Conservation (phyloP, 2,888 invertebrate species). For the Megalurothrips usitatus region DNA sequence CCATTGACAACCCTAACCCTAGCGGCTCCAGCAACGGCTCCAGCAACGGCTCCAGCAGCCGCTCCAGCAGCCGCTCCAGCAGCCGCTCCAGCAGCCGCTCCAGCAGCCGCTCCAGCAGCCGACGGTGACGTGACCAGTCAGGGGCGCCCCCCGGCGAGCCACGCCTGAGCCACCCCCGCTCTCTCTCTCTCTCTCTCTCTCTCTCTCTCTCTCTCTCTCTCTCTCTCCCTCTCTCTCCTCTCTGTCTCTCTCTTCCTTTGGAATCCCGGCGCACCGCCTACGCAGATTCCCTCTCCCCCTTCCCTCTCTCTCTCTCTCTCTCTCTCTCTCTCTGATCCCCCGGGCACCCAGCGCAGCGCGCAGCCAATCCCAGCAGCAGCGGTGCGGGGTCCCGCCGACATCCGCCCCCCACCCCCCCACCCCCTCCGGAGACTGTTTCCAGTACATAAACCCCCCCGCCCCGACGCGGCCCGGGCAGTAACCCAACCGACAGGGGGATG, state of each 20-base stretch:
- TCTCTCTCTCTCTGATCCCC: background rate
- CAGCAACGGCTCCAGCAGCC: background rate
- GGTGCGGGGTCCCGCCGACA: background rate
- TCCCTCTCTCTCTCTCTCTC: background rate
- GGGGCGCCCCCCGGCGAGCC: background rate
- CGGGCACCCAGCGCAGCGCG: background rate
- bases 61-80: background rate
- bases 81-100: no score
- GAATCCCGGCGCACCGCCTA: background rate
- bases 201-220: background rate
- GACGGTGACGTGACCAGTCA: background rate
- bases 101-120: background rate
- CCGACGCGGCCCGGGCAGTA: background rate
- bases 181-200: background rate
- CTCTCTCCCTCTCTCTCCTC: background rate
- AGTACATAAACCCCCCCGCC: constrained; percentile 13
- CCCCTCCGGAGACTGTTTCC: background rate
- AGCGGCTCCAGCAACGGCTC: background rate
- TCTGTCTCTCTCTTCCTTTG: background rate
- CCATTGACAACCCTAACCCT: constrained; percentile 5
- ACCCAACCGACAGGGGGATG: background rate
- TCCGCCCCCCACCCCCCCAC: background rate
- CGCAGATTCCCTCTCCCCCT: background rate
- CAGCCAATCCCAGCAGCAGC: background rate
- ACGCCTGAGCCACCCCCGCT: background rate